phyloP scores from a whole-genome alignment of 1,140 invertebrate genomes.

The Pectinophora gossypiella region DNA sequence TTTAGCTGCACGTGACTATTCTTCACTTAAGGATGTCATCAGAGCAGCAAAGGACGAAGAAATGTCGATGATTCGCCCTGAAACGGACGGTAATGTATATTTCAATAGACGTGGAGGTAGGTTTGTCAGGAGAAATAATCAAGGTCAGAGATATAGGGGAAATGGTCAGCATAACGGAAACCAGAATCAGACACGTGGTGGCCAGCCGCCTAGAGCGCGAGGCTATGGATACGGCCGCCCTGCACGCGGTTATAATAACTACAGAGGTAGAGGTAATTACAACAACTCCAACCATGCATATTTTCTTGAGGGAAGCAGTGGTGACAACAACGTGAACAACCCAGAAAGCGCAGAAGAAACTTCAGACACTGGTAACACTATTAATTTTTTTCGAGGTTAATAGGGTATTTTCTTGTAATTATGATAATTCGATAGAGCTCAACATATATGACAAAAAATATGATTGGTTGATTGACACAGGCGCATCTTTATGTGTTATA shows the following conservation, averaged over 20 bases:
- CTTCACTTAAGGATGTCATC: background rate
- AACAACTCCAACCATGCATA: background rate
- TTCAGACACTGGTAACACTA: background rate
- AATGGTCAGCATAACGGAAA: background rate
- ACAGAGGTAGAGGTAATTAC: no score
- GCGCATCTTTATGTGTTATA: constrained; percentile 19
- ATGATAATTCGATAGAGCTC: constrained; percentile 1
- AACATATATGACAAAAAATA: background rate
- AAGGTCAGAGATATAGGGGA: background rate
- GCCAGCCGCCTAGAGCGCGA: background rate
- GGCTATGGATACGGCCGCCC: background rate
- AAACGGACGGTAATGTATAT: no score
- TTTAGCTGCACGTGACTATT: background rate
- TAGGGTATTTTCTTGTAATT: background rate
- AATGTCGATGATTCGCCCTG: background rate
- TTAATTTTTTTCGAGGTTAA: constrained; percentile 19
- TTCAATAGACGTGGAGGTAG: no score
- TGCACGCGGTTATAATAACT: no score
- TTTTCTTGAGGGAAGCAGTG: background rate
- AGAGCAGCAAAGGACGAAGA: constrained; percentile 1
- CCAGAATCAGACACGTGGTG: background rate
- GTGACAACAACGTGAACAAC: background rate
- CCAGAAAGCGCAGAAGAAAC: background rate
- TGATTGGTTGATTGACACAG: constrained; percentile 16
- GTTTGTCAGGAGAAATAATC: background rate